phyloP scores from a whole-genome alignment of 92 coral and sea anemone genomes.

The Anthopleura xanthogrammica region DNA sequence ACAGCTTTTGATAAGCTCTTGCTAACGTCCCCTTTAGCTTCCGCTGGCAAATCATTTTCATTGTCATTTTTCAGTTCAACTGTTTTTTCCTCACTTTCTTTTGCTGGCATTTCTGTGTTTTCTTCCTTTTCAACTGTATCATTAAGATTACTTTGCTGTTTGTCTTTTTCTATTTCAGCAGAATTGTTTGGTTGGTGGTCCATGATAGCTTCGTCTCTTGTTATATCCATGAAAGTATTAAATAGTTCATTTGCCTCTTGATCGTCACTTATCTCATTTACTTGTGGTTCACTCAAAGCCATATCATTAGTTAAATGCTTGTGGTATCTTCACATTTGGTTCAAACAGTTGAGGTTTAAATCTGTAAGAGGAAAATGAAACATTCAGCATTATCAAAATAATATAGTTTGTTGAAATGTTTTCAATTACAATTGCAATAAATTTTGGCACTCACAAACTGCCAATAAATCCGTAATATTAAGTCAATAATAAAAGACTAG shows the following conservation, averaged over 20 bases:
- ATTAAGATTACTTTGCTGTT: not conserved
- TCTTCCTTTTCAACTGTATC: not conserved
- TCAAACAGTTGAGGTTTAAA: not conserved
- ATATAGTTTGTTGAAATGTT: no score
- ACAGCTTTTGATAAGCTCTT: conserved; percentile 70
- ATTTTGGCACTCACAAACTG: no score
- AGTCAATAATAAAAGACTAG: no score
- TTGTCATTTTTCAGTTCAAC: not conserved
- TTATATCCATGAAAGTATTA: conserved; percentile 90
- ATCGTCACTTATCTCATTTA: not conserved
- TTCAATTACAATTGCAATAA: no score
- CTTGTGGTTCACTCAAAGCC: conserved; percentile 15
- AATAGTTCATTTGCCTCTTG: conserved; percentile 59
- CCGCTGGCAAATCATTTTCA: not conserved
- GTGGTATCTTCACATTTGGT: not conserved
- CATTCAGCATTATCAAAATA: no score
- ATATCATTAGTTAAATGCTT: not conserved
- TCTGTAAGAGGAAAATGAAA: no score
- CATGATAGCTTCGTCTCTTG: conserved; percentile 39
- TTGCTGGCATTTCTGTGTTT: not conserved
- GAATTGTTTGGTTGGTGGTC: conserved; percentile 21
- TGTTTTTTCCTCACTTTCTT: not conserved
- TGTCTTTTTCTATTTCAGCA: not conserved
- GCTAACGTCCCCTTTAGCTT: not conserved
- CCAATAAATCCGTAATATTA: no score